Conservation (phyloP, 2,888 invertebrate species). For the Prosopocoilus inquinatus region DNA sequence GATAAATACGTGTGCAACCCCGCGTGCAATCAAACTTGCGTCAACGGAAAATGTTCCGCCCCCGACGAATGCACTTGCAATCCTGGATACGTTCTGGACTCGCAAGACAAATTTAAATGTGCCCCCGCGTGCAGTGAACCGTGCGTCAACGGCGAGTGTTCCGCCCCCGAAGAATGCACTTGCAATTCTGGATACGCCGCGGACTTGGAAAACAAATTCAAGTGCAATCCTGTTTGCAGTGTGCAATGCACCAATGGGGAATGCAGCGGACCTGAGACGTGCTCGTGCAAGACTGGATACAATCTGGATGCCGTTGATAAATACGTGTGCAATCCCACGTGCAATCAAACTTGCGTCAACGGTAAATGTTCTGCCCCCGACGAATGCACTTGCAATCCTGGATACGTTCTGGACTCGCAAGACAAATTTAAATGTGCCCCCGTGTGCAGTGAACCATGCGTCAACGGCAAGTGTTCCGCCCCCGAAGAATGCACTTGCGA, state of each 20-base stretch:
- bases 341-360: slow-evolving; percentile 35
- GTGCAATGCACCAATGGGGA: slow-evolving; percentile 20
- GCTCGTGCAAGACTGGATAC: slow-evolving; percentile 18
- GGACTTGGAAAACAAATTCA: slow-evolving; percentile 4
- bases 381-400: slow-evolving; percentile 25
- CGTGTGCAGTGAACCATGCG: slow-evolving; percentile 10
- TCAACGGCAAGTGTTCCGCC: slow-evolving; percentile 1
- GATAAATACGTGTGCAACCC: slow-evolving; percentile 29
- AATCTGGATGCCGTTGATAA: slow-evolving; percentile 15
- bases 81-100: slow-evolving; percentile 9
- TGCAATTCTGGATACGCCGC: slow-evolving; percentile 18
- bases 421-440: slow-evolving; percentile 12
- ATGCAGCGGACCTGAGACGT: slow-evolving; percentile 25
- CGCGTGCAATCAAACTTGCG: slow-evolving; percentile 32
- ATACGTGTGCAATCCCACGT: slow-evolving; percentile 29
- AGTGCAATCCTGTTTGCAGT: slow-evolving; percentile 21
- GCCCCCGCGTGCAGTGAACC: slow-evolving; percentile 15
- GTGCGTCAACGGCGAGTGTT: slow-evolving; percentile 49
- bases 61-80: slow-evolving; percentile 30
- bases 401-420: slow-evolving; percentile 1
- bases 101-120: slow-evolving; percentile 8
- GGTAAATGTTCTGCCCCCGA: slow-evolving; percentile 41
- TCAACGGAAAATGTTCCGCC: slow-evolving; percentile 42
- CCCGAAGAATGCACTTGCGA: slow-evolving; percentile 29
- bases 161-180: slow-evolving; percentile 17